Evolutionary conservation across 2,113 vertebrate genomes (phyloP).

Genomic region (Mastomys coucha): DNA sequence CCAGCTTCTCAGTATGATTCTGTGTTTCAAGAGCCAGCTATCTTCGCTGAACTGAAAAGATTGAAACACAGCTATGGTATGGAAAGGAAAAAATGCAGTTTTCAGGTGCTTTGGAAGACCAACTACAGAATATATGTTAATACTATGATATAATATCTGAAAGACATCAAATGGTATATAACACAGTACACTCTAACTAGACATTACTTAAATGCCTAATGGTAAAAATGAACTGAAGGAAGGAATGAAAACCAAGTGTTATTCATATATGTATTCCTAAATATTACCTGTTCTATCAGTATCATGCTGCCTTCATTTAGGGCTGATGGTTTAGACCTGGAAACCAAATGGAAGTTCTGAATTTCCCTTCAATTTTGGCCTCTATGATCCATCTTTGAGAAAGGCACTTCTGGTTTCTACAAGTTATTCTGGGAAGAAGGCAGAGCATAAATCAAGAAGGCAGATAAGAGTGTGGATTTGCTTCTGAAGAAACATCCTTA

Average conservation of each 20-base stretch:
- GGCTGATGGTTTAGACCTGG: background rate
- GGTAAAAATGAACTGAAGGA: background rate
- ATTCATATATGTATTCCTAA: background rate
- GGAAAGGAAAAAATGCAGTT: background rate
- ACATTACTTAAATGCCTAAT: background rate
- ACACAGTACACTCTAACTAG: background rate
- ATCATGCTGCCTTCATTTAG: background rate
- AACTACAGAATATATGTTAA: background rate
- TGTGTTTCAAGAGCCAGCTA: background rate
- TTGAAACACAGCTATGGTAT: background rate
- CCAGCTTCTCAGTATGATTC: background rate
- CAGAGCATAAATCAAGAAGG: too few species aligned
- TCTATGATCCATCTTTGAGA: background rate
- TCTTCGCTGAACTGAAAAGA: background rate
- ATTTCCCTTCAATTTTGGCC: background rate
- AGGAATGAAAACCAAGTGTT: background rate
- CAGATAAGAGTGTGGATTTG: background rate
- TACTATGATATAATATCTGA: background rate
- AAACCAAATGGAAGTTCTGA: background rate
- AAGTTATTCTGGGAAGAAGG: background rate
- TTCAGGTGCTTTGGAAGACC: background rate
- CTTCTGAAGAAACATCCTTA: background rate
- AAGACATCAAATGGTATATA: background rate
- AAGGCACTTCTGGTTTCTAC: background rate
- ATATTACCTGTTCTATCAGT: background rate